Conservation (phyloP, 2,888 invertebrate genomes). For the Atrina japonica region DNA sequence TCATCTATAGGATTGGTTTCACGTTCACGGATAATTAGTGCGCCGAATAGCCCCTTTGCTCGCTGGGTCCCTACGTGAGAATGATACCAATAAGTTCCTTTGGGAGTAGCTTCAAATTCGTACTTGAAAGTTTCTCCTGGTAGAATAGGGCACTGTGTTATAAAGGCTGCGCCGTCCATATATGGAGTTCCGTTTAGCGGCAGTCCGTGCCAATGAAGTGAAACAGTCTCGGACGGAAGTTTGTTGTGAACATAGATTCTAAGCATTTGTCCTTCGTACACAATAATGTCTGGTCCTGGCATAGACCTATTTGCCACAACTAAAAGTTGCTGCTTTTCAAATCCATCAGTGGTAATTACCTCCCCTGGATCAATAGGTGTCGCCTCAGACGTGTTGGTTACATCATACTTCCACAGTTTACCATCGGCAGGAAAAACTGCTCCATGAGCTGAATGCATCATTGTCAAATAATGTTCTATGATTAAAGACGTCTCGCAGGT, state of each 20-base stretch:
- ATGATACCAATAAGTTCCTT: conserved; percentile 64
- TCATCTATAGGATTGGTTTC: conserved; percentile 19
- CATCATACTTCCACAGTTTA: too few species aligned
- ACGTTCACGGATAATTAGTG: conserved; percentile 56
- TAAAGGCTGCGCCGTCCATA: conserved; percentile 63
- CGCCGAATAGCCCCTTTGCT: conserved; percentile 55
- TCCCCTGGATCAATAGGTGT: conserved; percentile 17
- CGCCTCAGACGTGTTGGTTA: not conserved
- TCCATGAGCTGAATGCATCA: too few species aligned
- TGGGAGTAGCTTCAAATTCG: conserved; percentile 47
- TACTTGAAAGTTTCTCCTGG: conserved; percentile 60
- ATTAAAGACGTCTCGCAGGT: too few species aligned
- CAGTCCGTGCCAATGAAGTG: conserved; percentile 64
- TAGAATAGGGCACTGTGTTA: conserved; percentile 64
- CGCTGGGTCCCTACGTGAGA: conserved; percentile 58
- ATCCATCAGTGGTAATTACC: conserved; percentile 63
- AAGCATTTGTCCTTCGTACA: conserved; percentile 52
- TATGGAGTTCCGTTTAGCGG: conserved; percentile 51
- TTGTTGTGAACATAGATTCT: conserved; percentile 51
- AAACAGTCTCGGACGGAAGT: conserved; percentile 49
- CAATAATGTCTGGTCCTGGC: conserved; percentile 67
- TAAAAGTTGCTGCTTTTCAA: conserved; percentile 38
- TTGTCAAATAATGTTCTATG: too few species aligned
- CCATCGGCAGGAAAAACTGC: too few species aligned
- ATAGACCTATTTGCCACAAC: conserved; percentile 57